A percentile compares a stretch with the other conserved stretches of the same genome.
phyloP scores from a whole-genome alignment of 2,113 vertebrate genomes.

The Tursiops truncatus region DNA sequence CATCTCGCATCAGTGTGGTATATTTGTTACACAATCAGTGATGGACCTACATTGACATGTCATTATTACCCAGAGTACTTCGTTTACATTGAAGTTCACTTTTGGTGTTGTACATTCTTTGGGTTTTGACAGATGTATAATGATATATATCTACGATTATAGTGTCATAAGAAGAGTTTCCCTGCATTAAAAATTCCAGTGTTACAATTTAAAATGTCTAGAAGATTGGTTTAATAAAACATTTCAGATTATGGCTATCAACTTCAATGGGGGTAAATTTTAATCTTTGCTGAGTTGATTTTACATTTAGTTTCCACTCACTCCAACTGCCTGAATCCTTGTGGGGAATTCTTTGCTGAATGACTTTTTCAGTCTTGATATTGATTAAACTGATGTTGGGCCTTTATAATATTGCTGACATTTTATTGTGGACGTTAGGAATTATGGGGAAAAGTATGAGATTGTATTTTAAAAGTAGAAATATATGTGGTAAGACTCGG shows the following conservation, averaged over 20 bases:
- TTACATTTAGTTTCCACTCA: background rate
- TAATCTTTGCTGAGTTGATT: background rate
- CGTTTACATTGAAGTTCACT: background rate
- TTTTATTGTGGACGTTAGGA: background rate
- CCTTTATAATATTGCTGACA: background rate
- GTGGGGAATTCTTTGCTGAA: background rate
- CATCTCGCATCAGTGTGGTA: background rate
- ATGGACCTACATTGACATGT: fast-evolving
- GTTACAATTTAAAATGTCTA: background rate
- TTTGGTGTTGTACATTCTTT: background rate
- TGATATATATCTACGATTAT: background rate
- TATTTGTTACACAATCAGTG: background rate
- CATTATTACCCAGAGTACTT: background rate
- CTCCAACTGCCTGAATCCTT: background rate
- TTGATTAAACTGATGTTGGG: background rate
- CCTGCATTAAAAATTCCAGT: background rate
- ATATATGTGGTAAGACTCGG: background rate
- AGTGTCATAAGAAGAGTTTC: background rate
- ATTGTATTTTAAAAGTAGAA: constrained; percentile 20
- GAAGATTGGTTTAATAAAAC: background rate
- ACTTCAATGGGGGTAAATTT: background rate
- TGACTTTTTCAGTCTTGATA: background rate
- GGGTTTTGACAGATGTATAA: background rate
- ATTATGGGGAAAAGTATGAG: background rate
- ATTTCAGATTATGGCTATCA: background rate